Evolutionary conservation across 1,140 invertebrate species (phyloP), one percentile per base, ranked within the genome.

Genomic region (Lanistes nyassanus): DNA sequence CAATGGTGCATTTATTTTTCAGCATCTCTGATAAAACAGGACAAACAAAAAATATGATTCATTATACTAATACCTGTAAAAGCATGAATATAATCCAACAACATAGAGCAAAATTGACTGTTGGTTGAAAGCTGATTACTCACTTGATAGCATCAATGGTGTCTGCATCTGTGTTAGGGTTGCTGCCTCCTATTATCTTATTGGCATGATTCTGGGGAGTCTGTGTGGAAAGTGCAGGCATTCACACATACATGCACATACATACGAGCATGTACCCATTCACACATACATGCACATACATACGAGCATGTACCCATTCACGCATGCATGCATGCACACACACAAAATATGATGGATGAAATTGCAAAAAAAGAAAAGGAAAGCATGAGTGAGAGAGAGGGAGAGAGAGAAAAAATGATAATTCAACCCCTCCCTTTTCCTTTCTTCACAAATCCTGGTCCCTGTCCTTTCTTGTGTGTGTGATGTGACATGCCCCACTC

Each of bases 71-170:
- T n/a, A n/a, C n/a, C n/a, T n/a, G n/a, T n/a, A n/a, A n/a, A n/a
- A n/a, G n/a, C n/a, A n/a, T n/a, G n/a, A 53, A 53, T 13, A 53
- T 13, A 53, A 53, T 13, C 13, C 51, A 21, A 39, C 19, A 23
- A 53, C 60, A 64, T 21, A 34, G 23, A n/a, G 3, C 26, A 3
- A 23, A 62, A 62, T 3, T 39, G 31, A 29, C 5, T n/a, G 13
- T 6, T 72, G 9, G 58, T 56, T 51, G 62, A 34, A 4, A 31
- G 23, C 9, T n/a, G 42, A 39, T n/a, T 21, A 76, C 78, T 31
- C 77, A 79, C 81, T 80, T 76, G 23, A 80, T 80, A 31, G 79
- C 81, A 36, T 79, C 77, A 56, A 79, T 55, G 19, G 79, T 79
- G 47, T 80, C 77, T 42, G 36, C 53, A 55, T 81, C 76, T 2